These are phyloP conservation scores for Oppia nitens DNA, from an alignment of 1,140 invertebrate genomes.

Conservation along the genomic window DNA sequence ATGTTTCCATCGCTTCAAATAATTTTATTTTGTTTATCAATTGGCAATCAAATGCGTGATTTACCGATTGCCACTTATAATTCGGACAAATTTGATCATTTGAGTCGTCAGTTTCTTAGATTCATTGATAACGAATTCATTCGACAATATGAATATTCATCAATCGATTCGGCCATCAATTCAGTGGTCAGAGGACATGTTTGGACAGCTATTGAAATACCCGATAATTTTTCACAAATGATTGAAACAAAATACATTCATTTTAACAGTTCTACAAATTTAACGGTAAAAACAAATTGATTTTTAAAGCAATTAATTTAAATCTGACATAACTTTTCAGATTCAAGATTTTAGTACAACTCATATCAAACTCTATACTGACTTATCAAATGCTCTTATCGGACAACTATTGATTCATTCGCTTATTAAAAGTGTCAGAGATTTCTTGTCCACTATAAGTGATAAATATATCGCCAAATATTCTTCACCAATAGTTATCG, in stretches of 20 bases:
- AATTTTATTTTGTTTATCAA: constrained; percentile 79
- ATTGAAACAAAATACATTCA: not conserved
- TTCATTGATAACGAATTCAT: not conserved
- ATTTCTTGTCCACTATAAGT: not conserved
- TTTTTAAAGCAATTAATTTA: not conserved
- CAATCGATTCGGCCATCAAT: not conserved
- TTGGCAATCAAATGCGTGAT: constrained; percentile 68
- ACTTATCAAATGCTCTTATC: constrained; percentile 3
- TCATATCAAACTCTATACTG: not conserved
- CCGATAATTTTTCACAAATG: not conserved
- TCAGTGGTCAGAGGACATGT: not conserved
- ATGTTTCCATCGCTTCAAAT: constrained; percentile 78
- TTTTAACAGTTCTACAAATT: not conserved
- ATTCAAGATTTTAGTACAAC: not conserved
- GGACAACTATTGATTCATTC: constrained; percentile 6
- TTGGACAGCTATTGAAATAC: not conserved
- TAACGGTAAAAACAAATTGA: not conserved
- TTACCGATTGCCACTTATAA: constrained; percentile 51
- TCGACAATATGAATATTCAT: not conserved
- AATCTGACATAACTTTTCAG: not conserved
- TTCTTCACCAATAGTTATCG: not conserved
- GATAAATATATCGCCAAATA: not conserved
- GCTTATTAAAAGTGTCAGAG: not conserved
- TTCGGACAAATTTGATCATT: not conserved
- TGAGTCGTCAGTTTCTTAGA: not conserved